These are phyloP conservation scores for Caenorhabditis tropicalis DNA, from an alignment of 1,140 invertebrate species.

Conservation along the genomic window DNA sequence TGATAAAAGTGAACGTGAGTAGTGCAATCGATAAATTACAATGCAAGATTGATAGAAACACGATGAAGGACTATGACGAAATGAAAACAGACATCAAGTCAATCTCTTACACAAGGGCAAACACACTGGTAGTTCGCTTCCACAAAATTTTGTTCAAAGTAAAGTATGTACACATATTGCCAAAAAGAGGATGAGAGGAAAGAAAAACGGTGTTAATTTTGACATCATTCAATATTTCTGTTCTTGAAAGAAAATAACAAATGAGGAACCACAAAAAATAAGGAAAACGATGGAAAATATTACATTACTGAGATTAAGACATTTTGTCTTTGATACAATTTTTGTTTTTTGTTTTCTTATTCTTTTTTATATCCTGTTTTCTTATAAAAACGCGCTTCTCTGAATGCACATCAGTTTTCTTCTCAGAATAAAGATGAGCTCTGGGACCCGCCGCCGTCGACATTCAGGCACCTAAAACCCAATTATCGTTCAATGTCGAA, in stretches of 20 bases:
- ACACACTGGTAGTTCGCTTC: slow-evolving; percentile 5
- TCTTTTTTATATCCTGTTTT: not conserved
- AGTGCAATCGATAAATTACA: slow-evolving; percentile 33
- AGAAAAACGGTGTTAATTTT: not conserved
- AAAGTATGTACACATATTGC: slow-evolving; percentile 18
- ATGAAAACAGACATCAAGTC: slow-evolving; percentile 33
- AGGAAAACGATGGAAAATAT: not conserved
- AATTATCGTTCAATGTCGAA: slow-evolving; percentile 41
- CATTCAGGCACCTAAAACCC: slow-evolving; percentile 41
- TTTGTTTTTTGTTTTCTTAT: slow-evolving; percentile 18
- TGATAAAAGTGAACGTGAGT: slow-evolving; percentile 13
- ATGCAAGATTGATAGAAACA: slow-evolving; percentile 37
- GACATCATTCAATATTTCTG: not conserved
- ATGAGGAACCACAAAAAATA: not conserved
- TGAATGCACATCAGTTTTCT: not conserved
- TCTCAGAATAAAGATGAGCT: not conserved
- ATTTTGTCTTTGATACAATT: not conserved
- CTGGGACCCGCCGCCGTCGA: not conserved
- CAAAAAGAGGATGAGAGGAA: not conserved
- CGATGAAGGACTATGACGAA: not conserved
- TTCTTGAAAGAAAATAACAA: not conserved
- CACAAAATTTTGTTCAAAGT: not conserved
- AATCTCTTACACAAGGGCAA: slow-evolving; percentile 33
- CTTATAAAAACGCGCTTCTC: not conserved
- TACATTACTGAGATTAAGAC: not conserved